A percentile compares a stretch with the other conserved stretches of the same genome.
phyloP scores from a whole-genome alignment of 2,113 vertebrate species.

The Pristiophorus japonicus region DNA sequence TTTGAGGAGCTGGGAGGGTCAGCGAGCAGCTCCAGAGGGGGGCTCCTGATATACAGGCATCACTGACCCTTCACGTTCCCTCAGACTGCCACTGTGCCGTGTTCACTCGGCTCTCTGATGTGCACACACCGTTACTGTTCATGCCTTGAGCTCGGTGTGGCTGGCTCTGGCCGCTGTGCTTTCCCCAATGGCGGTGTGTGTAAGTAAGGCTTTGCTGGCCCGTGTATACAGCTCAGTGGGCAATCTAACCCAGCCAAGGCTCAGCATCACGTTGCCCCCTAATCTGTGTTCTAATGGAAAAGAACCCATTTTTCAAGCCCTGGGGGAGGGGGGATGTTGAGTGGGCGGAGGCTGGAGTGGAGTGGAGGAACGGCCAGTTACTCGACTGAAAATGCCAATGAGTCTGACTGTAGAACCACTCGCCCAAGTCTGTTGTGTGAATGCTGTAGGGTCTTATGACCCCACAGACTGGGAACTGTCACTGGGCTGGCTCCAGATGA shows the following conservation, averaged over 20 bases:
- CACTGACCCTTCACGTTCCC: neutral
- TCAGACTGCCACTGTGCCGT: no score
- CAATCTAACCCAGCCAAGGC: neutral
- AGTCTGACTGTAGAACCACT: neutral
- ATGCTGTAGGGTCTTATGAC: neutral
- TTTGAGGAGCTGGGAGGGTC: no score
- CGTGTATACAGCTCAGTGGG: neutral
- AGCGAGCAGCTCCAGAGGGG: no score
- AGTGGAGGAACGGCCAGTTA: neutral
- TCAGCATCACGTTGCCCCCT: neutral
- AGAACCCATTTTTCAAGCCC: no score
- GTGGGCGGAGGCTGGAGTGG: neutral
- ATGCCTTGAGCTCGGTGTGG: neutral
- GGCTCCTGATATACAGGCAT: neutral
- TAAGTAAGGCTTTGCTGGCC: neutral
- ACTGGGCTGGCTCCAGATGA: neutral
- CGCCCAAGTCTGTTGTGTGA: neutral
- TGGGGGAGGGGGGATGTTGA: neutral
- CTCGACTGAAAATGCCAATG: neutral
- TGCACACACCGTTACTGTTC: no score
- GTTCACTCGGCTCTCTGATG: no score
- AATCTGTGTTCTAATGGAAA: no score
- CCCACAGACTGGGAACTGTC: neutral
- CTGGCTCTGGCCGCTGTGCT: no score
- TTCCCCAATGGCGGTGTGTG: neutral